A percentile compares a stretch with the other conserved stretches of the same genome.
Evolutionary conservation across 2,888 invertebrate species (phyloP).

Genomic region (Drosophila subquinaria): DNA sequence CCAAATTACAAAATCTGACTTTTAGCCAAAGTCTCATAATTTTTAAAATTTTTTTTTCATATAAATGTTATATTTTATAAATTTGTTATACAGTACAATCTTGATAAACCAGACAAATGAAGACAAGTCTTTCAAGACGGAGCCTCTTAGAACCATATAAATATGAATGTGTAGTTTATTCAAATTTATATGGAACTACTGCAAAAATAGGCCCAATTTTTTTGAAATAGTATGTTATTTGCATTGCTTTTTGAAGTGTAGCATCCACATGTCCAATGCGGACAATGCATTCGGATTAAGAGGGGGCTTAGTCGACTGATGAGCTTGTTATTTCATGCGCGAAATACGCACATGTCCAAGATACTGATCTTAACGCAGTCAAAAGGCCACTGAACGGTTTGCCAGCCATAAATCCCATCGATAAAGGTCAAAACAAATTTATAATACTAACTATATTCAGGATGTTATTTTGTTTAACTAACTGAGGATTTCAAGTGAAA

Average conservation of each 20-base stretch:
- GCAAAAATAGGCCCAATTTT: no score
- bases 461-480: background rate
- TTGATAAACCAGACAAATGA: no score
- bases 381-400: background rate
- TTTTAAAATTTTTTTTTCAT: no score
- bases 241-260: background rate
- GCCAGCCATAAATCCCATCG: background rate
- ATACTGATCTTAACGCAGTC: background rate
- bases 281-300: background rate
- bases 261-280: background rate
- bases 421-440: constrained; percentile 3
- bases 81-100: no score
- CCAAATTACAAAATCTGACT: no score
- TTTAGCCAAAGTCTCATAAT: no score
- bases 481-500: background rate
- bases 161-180: no score
- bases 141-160: no score
- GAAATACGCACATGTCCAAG: background rate
- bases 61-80: no score
- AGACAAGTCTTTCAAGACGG: no score
- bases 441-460: background rate
- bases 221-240: background rate
- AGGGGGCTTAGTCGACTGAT: background rate
- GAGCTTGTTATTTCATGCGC: constrained; percentile 1
- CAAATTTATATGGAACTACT: no score